phyloP scores from a whole-genome alignment of 23 tunicate species.

The Botrylloides violaceus region DNA sequence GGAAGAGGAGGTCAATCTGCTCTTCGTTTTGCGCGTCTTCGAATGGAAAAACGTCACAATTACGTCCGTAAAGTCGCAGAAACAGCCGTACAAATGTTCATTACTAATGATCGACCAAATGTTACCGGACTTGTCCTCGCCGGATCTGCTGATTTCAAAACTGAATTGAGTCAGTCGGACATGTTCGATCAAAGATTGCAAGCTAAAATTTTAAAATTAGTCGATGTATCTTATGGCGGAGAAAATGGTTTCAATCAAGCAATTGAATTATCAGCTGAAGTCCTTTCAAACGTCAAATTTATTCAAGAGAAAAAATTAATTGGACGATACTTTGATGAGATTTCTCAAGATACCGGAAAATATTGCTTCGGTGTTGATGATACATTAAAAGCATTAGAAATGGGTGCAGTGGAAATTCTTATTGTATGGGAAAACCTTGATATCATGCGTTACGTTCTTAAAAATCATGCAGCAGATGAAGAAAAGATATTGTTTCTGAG shows the following conservation, averaged over 20 bases:
- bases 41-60: conserved; percentile 99
- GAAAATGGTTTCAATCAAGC: conserved; percentile 99
- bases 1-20: conserved; percentile 99
- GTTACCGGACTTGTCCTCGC: conserved; percentile 92
- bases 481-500: conserved; percentile 74
- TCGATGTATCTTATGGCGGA: conserved; percentile 97
- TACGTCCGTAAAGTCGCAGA: conserved; percentile 98
- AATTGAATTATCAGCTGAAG: conserved; percentile 91
- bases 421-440: conserved; percentile 98
- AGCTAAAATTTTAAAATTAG: conserved; percentile 69
- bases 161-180: conserved; percentile 92
- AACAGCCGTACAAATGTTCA: conserved; percentile 88
- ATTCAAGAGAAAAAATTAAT: conserved; percentile 97
- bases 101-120: conserved; percentile 89
- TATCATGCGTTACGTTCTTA: conserved; percentile 83
- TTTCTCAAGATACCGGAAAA: conserved; percentile 96
- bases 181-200: conserved; percentile 95
- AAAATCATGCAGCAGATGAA: conserved; percentile 81
- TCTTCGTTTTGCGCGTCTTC: conserved; percentile 95
- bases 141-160: conserved; percentile 98
- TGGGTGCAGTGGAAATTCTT: conserved; percentile 93
- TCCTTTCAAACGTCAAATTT: conserved; percentile 89
- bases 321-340: conserved; percentile 92
- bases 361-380: conserved; percentile 97
- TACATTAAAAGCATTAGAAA: conserved; percentile 87